Conservation (phyloP, 2,888 invertebrate species). For the Tromatobia lineatoria region DNA sequence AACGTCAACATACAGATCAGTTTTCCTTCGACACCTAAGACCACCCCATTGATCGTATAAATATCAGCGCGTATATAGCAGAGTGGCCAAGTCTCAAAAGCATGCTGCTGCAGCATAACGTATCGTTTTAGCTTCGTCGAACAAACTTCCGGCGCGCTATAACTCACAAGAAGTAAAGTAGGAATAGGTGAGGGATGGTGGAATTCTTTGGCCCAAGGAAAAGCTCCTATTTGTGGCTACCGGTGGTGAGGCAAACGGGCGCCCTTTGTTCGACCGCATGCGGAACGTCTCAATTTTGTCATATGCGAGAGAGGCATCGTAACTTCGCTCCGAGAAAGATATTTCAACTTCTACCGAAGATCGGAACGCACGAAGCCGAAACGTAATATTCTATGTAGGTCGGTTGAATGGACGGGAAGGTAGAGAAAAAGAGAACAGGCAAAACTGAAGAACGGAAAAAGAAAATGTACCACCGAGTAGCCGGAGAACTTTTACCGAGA, state of each 20-base stretch:
- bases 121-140: slow-evolving; percentile 47
- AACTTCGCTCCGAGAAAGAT: slow-evolving; percentile 60
- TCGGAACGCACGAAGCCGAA: slow-evolving; percentile 37
- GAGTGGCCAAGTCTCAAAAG: slow-evolving; percentile 43
- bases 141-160: slow-evolving; percentile 43
- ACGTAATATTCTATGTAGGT: slow-evolving; percentile 65
- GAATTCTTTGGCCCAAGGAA: slow-evolving; percentile 23
- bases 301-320: slow-evolving; percentile 53
- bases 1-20: background rate
- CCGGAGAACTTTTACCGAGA: slow-evolving; percentile 59
- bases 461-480: slow-evolving; percentile 55
- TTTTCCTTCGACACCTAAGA: slow-evolving; percentile 1
- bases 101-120: slow-evolving; percentile 36
- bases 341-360: slow-evolving; percentile 55
- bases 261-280: slow-evolving; percentile 60
- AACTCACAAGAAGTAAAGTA: slow-evolving; percentile 40
- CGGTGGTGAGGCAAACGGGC: slow-evolving; percentile 41
- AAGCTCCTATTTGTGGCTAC: slow-evolving; percentile 24
- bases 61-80: slow-evolving; percentile 30
- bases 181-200: slow-evolving; percentile 21
- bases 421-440: slow-evolving; percentile 38
- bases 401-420: slow-evolving; percentile 47
- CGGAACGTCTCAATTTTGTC: slow-evolving; percentile 63
- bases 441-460: slow-evolving; percentile 36
- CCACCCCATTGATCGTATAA: slow-evolving; percentile 39